A percentile compares a stretch with the other conserved stretches of the same genome.
phyloP scores from a whole-genome alignment of 2,113 vertebrate species.

The Hassar affinis region DNA sequence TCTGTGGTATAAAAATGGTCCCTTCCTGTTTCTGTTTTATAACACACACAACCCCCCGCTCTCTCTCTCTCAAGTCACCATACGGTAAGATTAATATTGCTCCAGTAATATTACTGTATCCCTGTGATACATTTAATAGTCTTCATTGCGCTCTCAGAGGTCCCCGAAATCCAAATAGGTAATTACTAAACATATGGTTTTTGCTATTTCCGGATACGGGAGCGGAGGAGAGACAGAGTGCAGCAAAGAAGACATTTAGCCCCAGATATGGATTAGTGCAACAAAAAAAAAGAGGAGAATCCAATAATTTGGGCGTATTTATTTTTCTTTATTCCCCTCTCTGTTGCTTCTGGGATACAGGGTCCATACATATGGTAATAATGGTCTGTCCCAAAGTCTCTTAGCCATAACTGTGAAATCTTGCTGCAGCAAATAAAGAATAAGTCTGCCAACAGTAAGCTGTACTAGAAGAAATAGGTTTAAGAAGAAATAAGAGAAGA shows the following conservation, averaged over 20 bases:
- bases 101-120: constrained; percentile 21
- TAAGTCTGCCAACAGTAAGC: neutral
- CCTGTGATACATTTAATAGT: constrained; percentile 21
- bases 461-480: neutral
- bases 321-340: neutral
- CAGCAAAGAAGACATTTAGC: constrained; percentile 1
- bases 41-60: no score
- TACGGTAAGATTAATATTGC: neutral
- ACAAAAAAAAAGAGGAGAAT: neutral
- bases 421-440: constrained; percentile 1
- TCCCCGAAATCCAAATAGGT: constrained; percentile 16
- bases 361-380: neutral
- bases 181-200: constrained; percentile 26
- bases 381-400: constrained; percentile 1
- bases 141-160: neutral
- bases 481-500: neutral
- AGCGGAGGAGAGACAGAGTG: neutral
- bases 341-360: neutral
- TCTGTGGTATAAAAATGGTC: neutral
- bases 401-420: neutral
- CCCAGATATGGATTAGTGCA: neutral
- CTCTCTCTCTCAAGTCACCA: neutral
- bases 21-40: neutral
- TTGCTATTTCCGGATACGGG: neutral
- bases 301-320: neutral